Conservation (phyloP, 2,888 invertebrate genomes). For the Bruchidius siliquastri region DNA sequence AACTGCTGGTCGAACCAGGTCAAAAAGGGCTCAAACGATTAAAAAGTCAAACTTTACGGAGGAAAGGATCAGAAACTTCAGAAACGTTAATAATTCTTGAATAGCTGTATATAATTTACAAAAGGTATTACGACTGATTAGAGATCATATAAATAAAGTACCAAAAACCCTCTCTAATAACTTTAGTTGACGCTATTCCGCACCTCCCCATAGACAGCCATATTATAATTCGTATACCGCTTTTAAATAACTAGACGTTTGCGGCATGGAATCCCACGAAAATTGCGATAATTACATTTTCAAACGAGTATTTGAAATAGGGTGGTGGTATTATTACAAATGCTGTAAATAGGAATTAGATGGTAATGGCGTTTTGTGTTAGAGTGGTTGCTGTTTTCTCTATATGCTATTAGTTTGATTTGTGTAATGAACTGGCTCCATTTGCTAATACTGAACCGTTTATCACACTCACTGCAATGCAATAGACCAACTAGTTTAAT, state of each 20-base stretch:
- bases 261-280: not conserved
- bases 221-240: not conserved
- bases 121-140: too few species aligned
- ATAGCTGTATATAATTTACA: too few species aligned
- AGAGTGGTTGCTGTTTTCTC: not conserved
- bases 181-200: not conserved
- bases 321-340: not conserved
- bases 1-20: too few species aligned
- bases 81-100: too few species aligned
- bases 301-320: not conserved
- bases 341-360: not conserved
- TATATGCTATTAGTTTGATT: not conserved
- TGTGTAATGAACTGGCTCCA: not conserved
- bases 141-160: too few species aligned
- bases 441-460: not conserved
- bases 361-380: not conserved
- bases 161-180: not conserved
- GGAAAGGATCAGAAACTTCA: too few species aligned
- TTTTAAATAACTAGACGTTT: not conserved
- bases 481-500: not conserved
- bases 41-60: too few species aligned
- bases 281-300: not conserved
- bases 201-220: not conserved
- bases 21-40: too few species aligned
- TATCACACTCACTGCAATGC: not conserved